phyloP scores from a whole-genome alignment of 2,797 vertebrate species.

The Silurus lanzhouensis region DNA sequence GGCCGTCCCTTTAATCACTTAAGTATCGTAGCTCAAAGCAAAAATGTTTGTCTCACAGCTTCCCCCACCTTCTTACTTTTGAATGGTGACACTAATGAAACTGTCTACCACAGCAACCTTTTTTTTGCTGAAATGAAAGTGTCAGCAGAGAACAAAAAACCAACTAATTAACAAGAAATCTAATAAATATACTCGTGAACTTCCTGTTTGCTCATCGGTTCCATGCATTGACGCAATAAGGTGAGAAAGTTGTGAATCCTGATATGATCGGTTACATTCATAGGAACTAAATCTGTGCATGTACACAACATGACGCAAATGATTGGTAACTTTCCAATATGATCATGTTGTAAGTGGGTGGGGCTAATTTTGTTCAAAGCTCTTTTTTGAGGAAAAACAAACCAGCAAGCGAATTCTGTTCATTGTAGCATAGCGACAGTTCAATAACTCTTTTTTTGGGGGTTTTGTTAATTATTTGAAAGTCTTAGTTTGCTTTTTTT shows the following conservation, averaged over 20 bases:
- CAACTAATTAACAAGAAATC: background rate
- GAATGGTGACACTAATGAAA: slow-evolving; percentile 16
- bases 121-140: slow-evolving; percentile 1
- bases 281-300: background rate
- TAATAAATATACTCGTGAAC: background rate
- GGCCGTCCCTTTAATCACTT: slow-evolving; percentile 21
- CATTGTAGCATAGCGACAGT: background rate
- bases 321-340: background rate
- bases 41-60: background rate
- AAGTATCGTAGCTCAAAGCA: slow-evolving; percentile 31
- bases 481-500: background rate
- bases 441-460: background rate
- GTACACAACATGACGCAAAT: background rate
- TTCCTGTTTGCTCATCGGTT: slow-evolving; percentile 1
- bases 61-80: slow-evolving; percentile 22
- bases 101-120: slow-evolving; percentile 1
- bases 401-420: background rate
- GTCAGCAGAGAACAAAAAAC: background rate
- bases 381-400: background rate
- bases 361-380: background rate
- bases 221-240: background rate
- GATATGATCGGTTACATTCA: background rate
- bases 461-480: too few species aligned
- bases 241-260: background rate
- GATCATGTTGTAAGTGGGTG: background rate